Percentiles rank a stretch among this genome's conserved stretches.
phyloP scores from a whole-genome alignment of 2,888 invertebrate genomes.

The Yponomeuta sedellus region DNA sequence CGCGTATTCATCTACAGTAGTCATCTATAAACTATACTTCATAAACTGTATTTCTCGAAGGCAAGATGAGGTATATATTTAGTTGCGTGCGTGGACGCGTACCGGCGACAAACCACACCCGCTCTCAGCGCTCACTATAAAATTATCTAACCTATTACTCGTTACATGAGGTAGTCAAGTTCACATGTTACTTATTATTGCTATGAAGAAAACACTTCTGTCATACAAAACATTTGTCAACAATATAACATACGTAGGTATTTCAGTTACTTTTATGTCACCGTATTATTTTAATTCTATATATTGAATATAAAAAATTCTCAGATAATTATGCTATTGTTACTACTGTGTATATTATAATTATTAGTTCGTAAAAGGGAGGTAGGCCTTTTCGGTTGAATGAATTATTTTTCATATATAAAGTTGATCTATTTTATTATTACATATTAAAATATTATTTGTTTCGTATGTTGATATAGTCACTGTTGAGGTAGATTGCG shows the following conservation, averaged over 20 bases:
- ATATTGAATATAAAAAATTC: conserved; percentile 11
- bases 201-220: conserved; percentile 59
- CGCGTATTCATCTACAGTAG: not conserved
- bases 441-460: not conserved
- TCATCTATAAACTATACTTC: conserved; percentile 11
- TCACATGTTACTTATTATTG: conserved; percentile 53
- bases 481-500: conserved; percentile 69
- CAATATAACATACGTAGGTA: conserved; percentile 48
- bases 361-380: conserved; percentile 15
- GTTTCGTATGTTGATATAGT: conserved; percentile 30
- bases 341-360: conserved; percentile 33
- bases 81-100: conserved; percentile 21
- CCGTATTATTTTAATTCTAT: not conserved
- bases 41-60: conserved; percentile 31
- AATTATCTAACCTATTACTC: conserved; percentile 45
- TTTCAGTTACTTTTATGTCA: not conserved
- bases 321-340: conserved; percentile 32
- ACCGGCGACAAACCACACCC: conserved; percentile 26
- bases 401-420: conserved; percentile 18
- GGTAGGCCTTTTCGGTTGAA: conserved; percentile 44
- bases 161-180: conserved; percentile 72
- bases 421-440: not conserved
- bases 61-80: conserved; percentile 43
- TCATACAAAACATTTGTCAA: conserved; percentile 56
- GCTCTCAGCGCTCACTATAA: conserved; percentile 45